Conservation (phyloP, 2,797 vertebrate genomes). For the Fistularia tabacaria region DNA sequence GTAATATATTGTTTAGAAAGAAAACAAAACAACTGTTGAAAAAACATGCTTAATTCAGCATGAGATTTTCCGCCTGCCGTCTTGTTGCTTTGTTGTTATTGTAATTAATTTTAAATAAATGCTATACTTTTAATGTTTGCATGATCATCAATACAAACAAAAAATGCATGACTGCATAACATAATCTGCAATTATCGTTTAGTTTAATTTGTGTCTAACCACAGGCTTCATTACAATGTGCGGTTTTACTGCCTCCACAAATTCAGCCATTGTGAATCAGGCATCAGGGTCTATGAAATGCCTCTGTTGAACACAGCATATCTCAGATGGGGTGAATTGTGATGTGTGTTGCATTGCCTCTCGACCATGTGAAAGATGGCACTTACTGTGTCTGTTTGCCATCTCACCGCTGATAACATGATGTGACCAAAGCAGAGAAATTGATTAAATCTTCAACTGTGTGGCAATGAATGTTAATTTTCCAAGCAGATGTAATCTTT, state of each 20-base stretch:
- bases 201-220: slow-evolving; percentile 25
- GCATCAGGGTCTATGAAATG: no score
- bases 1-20: background rate
- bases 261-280: slow-evolving; percentile 47
- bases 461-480: slow-evolving; percentile 71
- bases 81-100: no score
- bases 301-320: slow-evolving; percentile 53
- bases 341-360: slow-evolving; percentile 49
- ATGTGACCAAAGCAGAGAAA: slow-evolving; percentile 68
- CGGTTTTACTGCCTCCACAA: slow-evolving; percentile 34
- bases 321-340: slow-evolving; percentile 46
- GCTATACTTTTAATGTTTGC: background rate
- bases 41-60: no score
- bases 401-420: slow-evolving; percentile 65
- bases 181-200: slow-evolving; percentile 26
- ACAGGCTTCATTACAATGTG: slow-evolving; percentile 33
- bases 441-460: slow-evolving; percentile 68
- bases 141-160: slow-evolving; percentile 11
- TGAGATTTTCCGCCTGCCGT: no score
- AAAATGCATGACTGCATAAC: slow-evolving; percentile 6
- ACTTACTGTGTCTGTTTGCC: slow-evolving; percentile 65
- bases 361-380: slow-evolving; percentile 57
- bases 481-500: slow-evolving; percentile 66
- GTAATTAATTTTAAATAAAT: no score
- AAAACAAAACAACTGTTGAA: background rate